A percentile compares a stretch with the other conserved stretches of the same genome.
phyloP scores from a whole-genome alignment of 2,888 invertebrate species.

The Napeogenes inachia region DNA sequence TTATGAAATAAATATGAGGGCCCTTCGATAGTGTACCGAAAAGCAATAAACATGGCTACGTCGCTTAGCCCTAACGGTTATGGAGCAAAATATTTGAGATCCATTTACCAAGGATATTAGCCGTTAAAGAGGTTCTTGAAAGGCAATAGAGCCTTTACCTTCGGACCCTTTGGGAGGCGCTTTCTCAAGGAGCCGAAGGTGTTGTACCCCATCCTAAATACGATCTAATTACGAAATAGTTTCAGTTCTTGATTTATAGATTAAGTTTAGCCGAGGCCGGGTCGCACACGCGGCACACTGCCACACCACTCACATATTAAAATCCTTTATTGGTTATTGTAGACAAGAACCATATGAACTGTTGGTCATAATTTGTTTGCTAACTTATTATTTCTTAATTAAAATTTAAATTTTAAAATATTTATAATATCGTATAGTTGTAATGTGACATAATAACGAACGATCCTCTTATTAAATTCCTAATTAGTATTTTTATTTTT shows the following conservation, averaged over 20 bases:
- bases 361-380: constrained; percentile 4
- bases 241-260: constrained; percentile 79
- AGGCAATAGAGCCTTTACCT: constrained; percentile 68
- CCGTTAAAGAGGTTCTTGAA: constrained; percentile 76
- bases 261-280: constrained; percentile 64
- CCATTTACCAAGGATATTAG: constrained; percentile 74
- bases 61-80: constrained; percentile 60
- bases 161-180: constrained; percentile 67
- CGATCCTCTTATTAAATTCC: too few species aligned
- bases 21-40: constrained; percentile 37
- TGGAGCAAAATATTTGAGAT: constrained; percentile 70
- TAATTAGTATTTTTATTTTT: too few species aligned
- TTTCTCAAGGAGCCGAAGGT: constrained; percentile 71
- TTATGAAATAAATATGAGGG: constrained; percentile 29
- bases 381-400: too few species aligned
- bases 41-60: constrained; percentile 66
- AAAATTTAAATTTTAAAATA: too few species aligned
- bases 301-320: constrained; percentile 62
- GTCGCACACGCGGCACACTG: constrained; percentile 59
- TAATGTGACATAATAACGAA: too few species aligned
- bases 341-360: constrained; percentile 32
- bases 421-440: too few species aligned
- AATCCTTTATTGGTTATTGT: constrained; percentile 46
- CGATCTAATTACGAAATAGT: constrained; percentile 79
- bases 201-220: constrained; percentile 74